Percentiles rank a stretch among this genome's conserved stretches.
Conservation (phyloP, 1,140 invertebrate genomes). For the Zaprionus taronus region DNA sequence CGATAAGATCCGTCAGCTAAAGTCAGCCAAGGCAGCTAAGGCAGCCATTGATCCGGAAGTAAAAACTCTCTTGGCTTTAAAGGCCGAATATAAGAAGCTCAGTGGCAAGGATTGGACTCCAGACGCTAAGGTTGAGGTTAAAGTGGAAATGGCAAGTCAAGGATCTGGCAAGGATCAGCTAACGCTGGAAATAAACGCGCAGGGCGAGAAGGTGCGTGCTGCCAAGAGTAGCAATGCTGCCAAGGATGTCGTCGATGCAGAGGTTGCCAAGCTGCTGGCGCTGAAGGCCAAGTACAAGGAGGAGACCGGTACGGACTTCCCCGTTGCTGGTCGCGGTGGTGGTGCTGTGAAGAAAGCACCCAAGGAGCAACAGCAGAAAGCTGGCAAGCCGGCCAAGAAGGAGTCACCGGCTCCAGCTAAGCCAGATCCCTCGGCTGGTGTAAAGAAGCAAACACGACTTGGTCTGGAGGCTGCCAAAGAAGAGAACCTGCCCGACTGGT, state of each 20-base stretch:
- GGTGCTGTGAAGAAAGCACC: slow-evolving; percentile 67
- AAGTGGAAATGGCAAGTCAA: slow-evolving; percentile 33
- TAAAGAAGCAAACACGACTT: slow-evolving; percentile 95
- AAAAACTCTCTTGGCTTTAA: slow-evolving; percentile 87
- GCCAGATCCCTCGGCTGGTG: slow-evolving; percentile 83
- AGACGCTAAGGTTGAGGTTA: slow-evolving; percentile 66
- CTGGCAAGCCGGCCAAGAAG: slow-evolving; percentile 67
- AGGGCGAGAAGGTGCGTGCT: slow-evolving; percentile 88
- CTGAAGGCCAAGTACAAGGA: slow-evolving; percentile 93
- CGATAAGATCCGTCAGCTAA: slow-evolving; percentile 89
- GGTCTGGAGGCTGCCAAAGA: slow-evolving; percentile 97
- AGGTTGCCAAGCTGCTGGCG: slow-evolving; percentile 90
- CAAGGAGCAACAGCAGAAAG: slow-evolving; percentile 59
- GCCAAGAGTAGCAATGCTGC: slow-evolving; percentile 86
- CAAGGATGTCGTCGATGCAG: slow-evolving; percentile 88
- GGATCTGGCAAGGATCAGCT: slow-evolving; percentile 70
- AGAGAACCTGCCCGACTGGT: slow-evolving; percentile 98
- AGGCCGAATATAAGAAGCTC: slow-evolving; percentile 88
- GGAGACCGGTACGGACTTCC: slow-evolving; percentile 89
- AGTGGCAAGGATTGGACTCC: slow-evolving; percentile 87
- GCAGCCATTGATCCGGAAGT: slow-evolving; percentile 87
- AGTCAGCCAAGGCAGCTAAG: slow-evolving; percentile 87
- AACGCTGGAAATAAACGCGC: slow-evolving; percentile 82
- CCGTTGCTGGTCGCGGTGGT: slow-evolving; percentile 84
- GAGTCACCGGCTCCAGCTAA: slow-evolving; percentile 33